Conservation (phyloP, 2,797 vertebrate species). For the Eremophila alpestris region DNA sequence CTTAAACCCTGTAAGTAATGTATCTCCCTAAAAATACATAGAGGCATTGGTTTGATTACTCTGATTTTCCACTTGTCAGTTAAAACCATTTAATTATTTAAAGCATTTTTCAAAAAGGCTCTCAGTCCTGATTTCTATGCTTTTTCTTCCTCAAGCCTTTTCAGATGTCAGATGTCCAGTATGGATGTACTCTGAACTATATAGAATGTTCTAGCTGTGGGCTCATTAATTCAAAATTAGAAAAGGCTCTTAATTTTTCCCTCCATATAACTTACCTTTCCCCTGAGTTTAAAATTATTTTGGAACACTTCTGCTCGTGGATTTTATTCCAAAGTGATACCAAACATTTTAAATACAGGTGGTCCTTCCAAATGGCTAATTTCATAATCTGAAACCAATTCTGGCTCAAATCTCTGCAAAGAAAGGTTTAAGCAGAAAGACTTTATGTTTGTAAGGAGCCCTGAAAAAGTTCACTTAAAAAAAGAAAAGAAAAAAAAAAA, state of each 20-base stretch:
- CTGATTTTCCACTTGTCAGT: neutral
- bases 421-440: neutral
- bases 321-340: neutral
- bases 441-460: neutral
- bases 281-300: neutral
- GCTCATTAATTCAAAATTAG: neutral
- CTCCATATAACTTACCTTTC: neutral
- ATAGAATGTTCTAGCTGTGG: neutral
- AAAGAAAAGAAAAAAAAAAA: neutral
- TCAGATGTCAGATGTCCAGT: neutral
- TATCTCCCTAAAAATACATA: neutral
- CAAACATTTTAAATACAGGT: neutral
- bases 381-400: neutral
- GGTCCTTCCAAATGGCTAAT: neutral
- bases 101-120: neutral
- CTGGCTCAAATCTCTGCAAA: neutral
- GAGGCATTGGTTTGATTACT: neutral
- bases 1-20: neutral
- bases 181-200: neutral
- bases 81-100: neutral
- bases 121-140: neutral
- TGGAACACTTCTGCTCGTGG: neutral
- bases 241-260: conserved; percentile 10
- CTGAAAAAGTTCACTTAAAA: neutral
- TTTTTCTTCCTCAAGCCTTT: neutral